Percentiles rank a stretch among this genome's conserved stretches.
These are phyloP conservation scores for Sarcophilus harrisii DNA, from an alignment of 2,797 vertebrate species.

Conservation along the genomic window DNA sequence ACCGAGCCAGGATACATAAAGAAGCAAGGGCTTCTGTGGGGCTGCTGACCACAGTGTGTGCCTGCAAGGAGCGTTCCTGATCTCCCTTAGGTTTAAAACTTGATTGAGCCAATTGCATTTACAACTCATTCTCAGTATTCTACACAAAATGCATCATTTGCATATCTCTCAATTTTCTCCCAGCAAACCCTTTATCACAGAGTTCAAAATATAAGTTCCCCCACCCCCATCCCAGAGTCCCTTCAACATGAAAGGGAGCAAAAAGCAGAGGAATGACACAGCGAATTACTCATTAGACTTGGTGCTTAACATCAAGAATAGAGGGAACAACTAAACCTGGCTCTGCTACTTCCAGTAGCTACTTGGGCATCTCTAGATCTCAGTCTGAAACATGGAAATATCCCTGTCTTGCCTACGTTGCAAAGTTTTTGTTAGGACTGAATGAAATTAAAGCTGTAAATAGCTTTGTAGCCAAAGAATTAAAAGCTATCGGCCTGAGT, in stretches of 20 bases:
- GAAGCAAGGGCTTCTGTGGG: conserved; percentile 44
- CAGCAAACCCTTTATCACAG: background rate
- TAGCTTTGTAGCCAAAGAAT: background rate
- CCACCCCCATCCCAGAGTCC: background rate
- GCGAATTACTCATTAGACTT: background rate
- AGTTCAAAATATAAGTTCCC: background rate
- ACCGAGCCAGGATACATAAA: conserved; percentile 38
- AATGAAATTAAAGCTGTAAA: background rate
- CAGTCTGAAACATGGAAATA: background rate
- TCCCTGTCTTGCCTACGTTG: background rate
- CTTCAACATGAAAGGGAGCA: background rate
- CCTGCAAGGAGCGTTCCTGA: background rate
- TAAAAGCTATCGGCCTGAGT: background rate
- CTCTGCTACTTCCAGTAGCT: background rate
- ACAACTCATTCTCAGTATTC: fast-evolving
- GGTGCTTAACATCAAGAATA: background rate
- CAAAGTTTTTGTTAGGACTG: background rate
- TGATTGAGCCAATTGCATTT: background rate
- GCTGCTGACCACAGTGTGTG: background rate
- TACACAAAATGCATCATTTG: background rate
- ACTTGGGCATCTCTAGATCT: background rate
- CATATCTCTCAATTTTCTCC: background rate
- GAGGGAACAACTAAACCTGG: background rate
- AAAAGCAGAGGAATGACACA: fast-evolving
- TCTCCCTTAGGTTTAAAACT: background rate